A percentile compares a stretch with the other conserved stretches of the same genome.
Evolutionary conservation across 2,888 invertebrate genomes (phyloP).

Genomic region (Parapristionchus giblindavisi): DNA sequence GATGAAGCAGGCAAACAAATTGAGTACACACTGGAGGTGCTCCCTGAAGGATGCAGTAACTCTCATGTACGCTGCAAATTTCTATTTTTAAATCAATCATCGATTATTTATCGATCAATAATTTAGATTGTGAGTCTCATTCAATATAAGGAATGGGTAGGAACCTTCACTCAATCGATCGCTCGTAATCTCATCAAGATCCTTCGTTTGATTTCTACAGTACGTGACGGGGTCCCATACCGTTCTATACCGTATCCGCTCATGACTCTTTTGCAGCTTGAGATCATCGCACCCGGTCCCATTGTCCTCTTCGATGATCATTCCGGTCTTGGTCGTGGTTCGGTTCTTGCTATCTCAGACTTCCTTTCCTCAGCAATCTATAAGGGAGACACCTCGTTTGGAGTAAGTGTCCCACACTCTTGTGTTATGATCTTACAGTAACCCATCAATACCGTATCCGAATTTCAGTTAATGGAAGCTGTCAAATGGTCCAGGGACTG

Average conservation of each 20-base stretch:
- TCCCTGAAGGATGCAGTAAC: constrained; percentile 18
- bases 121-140: not conserved
- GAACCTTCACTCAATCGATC: not conserved
- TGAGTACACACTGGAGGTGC: constrained; percentile 1
- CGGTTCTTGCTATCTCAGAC: not conserved
- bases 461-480: not conserved
- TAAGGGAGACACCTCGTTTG: not conserved
- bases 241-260: too few species aligned
- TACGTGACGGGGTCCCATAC: too few species aligned
- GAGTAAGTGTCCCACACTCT: not conserved
- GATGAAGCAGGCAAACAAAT: not conserved
- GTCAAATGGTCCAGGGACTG: not conserved
- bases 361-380: not conserved
- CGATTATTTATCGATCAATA: not conserved
- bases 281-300: too few species aligned
- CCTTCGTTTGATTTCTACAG: constrained; percentile 5
- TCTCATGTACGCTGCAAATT: not conserved
- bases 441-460: too few species aligned
- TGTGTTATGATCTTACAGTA: too few species aligned
- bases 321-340: too few species aligned
- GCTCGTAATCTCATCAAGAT: constrained; percentile 23
- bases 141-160: not conserved
- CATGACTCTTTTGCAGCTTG: too few species aligned
- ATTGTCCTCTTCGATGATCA: too few species aligned
- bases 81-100: too few species aligned